Conservation (phyloP, 2,113 vertebrate species). For the Hippocampus abdominalis region DNA sequence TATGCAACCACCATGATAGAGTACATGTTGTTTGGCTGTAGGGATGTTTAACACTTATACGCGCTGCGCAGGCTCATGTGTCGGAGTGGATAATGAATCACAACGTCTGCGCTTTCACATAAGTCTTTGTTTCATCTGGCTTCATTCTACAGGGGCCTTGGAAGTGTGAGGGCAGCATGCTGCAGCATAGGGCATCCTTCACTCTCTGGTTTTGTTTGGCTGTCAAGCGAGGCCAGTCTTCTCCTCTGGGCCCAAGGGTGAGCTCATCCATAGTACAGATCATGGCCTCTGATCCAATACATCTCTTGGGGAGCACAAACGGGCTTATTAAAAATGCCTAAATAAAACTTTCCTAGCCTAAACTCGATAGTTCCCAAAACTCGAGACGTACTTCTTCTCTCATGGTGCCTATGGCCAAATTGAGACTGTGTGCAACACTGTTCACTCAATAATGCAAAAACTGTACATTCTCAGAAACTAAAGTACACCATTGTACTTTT, state of each 20-base stretch:
- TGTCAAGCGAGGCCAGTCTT: slow-evolving; percentile 59
- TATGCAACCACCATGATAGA: slow-evolving; percentile 3
- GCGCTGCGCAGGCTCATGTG: slow-evolving; percentile 37
- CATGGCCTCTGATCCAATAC: slow-evolving; percentile 66
- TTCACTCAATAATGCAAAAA: slow-evolving; percentile 44
- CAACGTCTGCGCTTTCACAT: slow-evolving; percentile 55
- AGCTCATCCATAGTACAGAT: slow-evolving; percentile 66
- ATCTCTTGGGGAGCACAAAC: slow-evolving; percentile 61
- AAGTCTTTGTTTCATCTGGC: slow-evolving; percentile 64
- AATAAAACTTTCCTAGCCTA: slow-evolving; percentile 64
- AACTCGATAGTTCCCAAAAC: slow-evolving; percentile 63
- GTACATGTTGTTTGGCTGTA: slow-evolving; percentile 19
- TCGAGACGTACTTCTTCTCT: slow-evolving; percentile 45
- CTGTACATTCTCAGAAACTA: neutral
- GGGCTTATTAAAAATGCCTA: slow-evolving; percentile 68
- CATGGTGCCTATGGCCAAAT: slow-evolving; percentile 64
- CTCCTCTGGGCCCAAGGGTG: slow-evolving; percentile 51
- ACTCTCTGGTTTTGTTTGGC: slow-evolving; percentile 59
- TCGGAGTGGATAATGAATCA: slow-evolving; percentile 59
- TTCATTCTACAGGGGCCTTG: slow-evolving; percentile 64
- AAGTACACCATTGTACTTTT: slow-evolving; percentile 1
- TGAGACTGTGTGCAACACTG: slow-evolving; percentile 48
- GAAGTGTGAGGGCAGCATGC: slow-evolving; percentile 60
- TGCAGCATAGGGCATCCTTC: slow-evolving; percentile 60
- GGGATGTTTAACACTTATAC: slow-evolving; percentile 34